Evolutionary conservation across 2,113 vertebrate species (phyloP).

Genomic region (Leptocoma aspasia): DNA sequence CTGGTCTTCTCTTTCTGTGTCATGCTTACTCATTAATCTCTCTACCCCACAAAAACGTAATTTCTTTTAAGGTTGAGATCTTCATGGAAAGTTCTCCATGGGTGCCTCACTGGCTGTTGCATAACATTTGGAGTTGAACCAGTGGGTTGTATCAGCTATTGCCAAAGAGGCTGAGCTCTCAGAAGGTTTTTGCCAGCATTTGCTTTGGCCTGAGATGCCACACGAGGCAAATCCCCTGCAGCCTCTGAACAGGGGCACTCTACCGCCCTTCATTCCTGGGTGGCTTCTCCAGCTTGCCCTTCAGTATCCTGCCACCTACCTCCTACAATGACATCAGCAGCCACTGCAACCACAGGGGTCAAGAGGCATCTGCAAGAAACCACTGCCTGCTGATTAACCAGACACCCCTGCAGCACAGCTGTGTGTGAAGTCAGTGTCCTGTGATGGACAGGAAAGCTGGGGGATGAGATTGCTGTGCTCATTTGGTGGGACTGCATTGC

Average conservation of each 20-base stretch:
- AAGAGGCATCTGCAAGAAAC: not conserved
- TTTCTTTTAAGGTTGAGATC: not conserved
- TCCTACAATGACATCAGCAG: not conserved
- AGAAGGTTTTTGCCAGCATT: not conserved
- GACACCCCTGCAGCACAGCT: not conserved
- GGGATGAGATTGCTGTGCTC: accelerated
- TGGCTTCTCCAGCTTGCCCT: not conserved
- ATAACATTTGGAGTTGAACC: not conserved
- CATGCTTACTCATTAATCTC: not conserved
- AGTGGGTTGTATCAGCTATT: not conserved
- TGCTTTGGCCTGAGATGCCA: not conserved
- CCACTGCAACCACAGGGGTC: not conserved
- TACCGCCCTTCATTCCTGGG: accelerated
- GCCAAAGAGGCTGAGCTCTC: not conserved
- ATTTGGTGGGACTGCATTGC: not conserved
- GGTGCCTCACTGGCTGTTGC: accelerated
- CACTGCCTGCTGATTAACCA: not conserved
- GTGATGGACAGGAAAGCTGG: not conserved
- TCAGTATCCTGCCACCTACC: not conserved
- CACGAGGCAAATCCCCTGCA: not conserved
- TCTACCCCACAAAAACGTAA: not conserved
- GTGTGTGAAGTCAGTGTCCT: not conserved
- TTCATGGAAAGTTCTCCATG: not conserved
- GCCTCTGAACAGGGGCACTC: not conserved
- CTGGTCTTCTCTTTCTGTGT: not conserved